phyloP scores from a whole-genome alignment of 2,797 vertebrate species.

The Protosalanx chinensis region DNA sequence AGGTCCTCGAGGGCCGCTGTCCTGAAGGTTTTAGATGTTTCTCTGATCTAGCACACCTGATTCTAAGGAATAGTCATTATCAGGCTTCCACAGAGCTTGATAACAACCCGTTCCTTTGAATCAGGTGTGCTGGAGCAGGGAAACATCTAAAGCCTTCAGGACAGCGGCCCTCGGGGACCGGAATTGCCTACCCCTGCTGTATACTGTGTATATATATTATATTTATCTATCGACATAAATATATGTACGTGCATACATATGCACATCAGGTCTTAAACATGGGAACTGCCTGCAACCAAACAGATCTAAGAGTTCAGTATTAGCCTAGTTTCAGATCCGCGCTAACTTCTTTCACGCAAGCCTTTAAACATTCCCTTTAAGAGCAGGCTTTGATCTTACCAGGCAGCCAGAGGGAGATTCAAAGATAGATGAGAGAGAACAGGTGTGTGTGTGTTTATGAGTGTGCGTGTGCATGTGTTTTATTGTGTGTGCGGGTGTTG shows the following conservation, averaged over 20 bases:
- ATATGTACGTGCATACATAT: conserved; percentile 8
- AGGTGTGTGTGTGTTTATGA: conserved; percentile 26
- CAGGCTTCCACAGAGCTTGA: no score
- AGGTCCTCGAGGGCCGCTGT: no score
- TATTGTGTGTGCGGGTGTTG: neutral
- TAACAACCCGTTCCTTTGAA: no score
- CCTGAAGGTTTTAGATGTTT: no score
- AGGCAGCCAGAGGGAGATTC: conserved; percentile 34
- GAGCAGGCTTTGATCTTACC: conserved; percentile 57
- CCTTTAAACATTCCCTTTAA: conserved; percentile 62
- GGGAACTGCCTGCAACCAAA: conserved; percentile 39
- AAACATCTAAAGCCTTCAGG: no score
- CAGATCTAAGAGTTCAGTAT: conserved; percentile 28
- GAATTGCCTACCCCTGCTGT: no score
- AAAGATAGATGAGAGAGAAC: conserved; percentile 56
- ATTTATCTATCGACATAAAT: neutral
- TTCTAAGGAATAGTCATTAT: no score
- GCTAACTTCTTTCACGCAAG: conserved; percentile 46
- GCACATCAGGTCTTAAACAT: conserved; percentile 19
- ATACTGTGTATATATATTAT: no score
- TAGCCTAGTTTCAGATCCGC: conserved; percentile 42
- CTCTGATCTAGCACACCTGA: no score
- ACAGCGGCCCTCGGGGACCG: no score
- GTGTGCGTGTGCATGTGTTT: conserved; percentile 14
- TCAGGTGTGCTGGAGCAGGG: no score